Conservation (phyloP, 2,797 vertebrate genomes). For the Aldrovandia affinis region DNA sequence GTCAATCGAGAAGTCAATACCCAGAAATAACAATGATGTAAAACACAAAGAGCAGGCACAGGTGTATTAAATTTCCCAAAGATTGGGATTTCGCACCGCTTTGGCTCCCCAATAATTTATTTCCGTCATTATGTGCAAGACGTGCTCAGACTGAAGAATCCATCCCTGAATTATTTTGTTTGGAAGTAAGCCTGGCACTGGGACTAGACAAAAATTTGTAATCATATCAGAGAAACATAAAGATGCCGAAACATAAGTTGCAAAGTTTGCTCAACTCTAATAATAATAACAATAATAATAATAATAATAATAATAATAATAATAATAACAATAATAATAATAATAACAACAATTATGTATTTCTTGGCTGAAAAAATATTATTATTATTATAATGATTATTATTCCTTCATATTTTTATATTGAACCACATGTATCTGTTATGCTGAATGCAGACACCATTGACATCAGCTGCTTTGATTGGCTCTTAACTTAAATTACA, state of each 20-base stretch:
- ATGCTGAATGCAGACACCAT: too few relatives aligned
- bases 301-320: too few relatives aligned
- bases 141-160: constrained; percentile 1
- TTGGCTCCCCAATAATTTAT: background rate
- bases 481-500: too few relatives aligned
- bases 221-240: background rate
- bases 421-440: too few relatives aligned
- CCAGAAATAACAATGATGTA: constrained; percentile 6
- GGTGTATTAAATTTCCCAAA: constrained; percentile 5
- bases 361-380: too few relatives aligned
- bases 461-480: too few relatives aligned
- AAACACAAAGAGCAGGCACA: background rate
- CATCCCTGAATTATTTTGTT: background rate
- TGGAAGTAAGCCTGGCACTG: background rate
- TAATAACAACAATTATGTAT: too few relatives aligned
- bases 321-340: too few relatives aligned
- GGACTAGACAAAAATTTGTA: background rate
- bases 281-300: too few relatives aligned
- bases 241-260: background rate
- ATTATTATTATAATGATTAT: too few relatives aligned
- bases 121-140: background rate
- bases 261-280: background rate
- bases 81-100: background rate
- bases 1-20: background rate
- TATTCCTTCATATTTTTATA: too few relatives aligned